Evolutionary conservation across 2,797 vertebrate species (phyloP).

Genomic region (Microchirus variegatus): DNA sequence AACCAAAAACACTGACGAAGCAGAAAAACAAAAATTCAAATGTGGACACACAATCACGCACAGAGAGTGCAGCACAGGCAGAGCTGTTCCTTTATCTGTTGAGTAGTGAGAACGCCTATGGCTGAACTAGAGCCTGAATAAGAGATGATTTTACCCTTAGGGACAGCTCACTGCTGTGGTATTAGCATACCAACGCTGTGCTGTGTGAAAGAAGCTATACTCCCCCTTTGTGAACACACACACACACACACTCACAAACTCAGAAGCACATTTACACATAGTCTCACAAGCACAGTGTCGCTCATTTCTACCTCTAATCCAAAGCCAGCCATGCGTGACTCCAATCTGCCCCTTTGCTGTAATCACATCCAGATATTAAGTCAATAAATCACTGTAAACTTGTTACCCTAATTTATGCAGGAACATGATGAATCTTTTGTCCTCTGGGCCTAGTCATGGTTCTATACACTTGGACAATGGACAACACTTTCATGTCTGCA

Average conservation of each 20-base stretch:
- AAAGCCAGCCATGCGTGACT: conserved; percentile 67
- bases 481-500: conserved; percentile 44
- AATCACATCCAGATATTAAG: conserved; percentile 78
- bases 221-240: conserved; percentile 24
- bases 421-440: conserved; percentile 74
- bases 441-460: conserved; percentile 59
- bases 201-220: conserved; percentile 46
- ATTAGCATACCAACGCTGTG: conserved; percentile 64
- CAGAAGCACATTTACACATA: conserved; percentile 17
- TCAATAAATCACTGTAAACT: conserved; percentile 80
- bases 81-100: conserved; percentile 46
- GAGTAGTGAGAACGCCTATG: conserved; percentile 40
- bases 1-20: conserved; percentile 8
- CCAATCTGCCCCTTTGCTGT: conserved; percentile 76
- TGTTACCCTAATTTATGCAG: conserved; percentile 75
- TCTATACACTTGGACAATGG: conserved; percentile 49
- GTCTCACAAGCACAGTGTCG: conserved; percentile 35
- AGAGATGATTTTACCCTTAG: conserved; percentile 62
- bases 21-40: conserved; percentile 11
- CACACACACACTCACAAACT: conserved; percentile 22
- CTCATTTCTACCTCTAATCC: conserved; percentile 72
- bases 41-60: not conserved
- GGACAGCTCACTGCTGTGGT: conserved; percentile 54
- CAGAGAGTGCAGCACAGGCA: conserved; percentile 14
- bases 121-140: conserved; percentile 58